Evolutionary conservation across 2,888 invertebrate genomes (phyloP), one percentile per base, ranked within the genome.

Genomic region (Acronicta aceris): DNA sequence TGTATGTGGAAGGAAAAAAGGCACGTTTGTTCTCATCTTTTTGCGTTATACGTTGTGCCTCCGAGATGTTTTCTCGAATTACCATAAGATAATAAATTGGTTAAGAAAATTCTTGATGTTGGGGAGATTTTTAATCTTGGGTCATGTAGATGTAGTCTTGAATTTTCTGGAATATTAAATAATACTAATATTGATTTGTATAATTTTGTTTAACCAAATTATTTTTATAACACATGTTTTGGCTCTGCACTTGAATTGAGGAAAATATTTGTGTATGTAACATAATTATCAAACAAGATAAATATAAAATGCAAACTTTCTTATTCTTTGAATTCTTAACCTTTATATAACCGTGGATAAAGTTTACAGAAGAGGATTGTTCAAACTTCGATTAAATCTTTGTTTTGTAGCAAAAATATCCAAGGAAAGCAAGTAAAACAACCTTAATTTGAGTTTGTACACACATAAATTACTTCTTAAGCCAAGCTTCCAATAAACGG

Each of bases 401-500:
- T 41, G 25, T 42, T 40, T 27, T 9, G 30, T 58, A 72, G 27
- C 42, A 64, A 30, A 57, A 59, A 62, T 48, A 49, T 47, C 25
- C n/a, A 43, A 54, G 15, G 48, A 71, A 65, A 53, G 49, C 53
- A 59, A 67, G 59, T 61, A 64, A 71, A 73, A 68, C 59, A 72
- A 74, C 69, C 66, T 67, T 76, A 72, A 81, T 81, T 78, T 72
- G 57, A 68, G 73, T 77, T 73, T 66, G 82, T 82, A 86, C 79
- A 83, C 84, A 89, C 86, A 89, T 91, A 90, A 90, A 91, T 91
- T 89, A 87, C 84, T 73, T 80, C 81, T 82, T 86, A 89, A 90
- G 84, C 88, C 86, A 67, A 84, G 81, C 83, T 83, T 82, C 88
- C 88, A 90, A 91, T 91, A 90, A 90, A 88, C 87, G 87, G 80